Conservation (phyloP, 2,113 vertebrate species). For the Sorex fumeus region DNA sequence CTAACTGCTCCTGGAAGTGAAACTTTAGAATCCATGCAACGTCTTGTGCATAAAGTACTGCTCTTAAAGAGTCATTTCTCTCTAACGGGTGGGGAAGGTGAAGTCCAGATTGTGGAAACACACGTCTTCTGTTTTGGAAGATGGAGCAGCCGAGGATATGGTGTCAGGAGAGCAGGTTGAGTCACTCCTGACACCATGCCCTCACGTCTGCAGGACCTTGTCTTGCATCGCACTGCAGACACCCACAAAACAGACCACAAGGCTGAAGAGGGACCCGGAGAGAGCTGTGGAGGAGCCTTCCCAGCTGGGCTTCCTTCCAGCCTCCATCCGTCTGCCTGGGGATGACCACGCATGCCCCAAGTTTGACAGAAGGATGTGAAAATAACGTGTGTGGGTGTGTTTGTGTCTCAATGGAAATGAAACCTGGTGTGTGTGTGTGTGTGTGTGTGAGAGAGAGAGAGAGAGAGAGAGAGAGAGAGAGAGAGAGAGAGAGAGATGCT, state of each 20-base stretch:
- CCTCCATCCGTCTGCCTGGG: not conserved
- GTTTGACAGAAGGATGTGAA: not conserved
- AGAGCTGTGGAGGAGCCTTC: not conserved
- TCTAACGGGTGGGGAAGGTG: not conserved
- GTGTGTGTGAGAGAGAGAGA: too few relatives aligned
- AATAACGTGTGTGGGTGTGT: not conserved
- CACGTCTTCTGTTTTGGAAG: not conserved
- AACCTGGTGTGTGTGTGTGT: too few relatives aligned
- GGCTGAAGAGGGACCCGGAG: not conserved
- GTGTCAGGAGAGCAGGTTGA: not conserved
- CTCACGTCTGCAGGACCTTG: fast-evolving
- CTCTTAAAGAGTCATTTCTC: not conserved
- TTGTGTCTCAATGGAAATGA: not conserved
- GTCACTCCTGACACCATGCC: fast-evolving
- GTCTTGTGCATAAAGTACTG: too few relatives aligned
- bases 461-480: too few relatives aligned
- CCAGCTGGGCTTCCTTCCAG: not conserved
- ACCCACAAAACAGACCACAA: not conserved
- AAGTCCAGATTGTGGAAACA: not conserved
- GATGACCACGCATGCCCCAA: not conserved
- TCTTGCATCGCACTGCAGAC: not conserved
- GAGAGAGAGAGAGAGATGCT: not conserved
- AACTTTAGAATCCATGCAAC: too few relatives aligned
- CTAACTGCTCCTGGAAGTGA: not conserved
- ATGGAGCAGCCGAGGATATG: not conserved